Evolutionary conservation across 2,888 invertebrate species (phyloP).

Genomic region (Lasioglossum zephyrum): DNA sequence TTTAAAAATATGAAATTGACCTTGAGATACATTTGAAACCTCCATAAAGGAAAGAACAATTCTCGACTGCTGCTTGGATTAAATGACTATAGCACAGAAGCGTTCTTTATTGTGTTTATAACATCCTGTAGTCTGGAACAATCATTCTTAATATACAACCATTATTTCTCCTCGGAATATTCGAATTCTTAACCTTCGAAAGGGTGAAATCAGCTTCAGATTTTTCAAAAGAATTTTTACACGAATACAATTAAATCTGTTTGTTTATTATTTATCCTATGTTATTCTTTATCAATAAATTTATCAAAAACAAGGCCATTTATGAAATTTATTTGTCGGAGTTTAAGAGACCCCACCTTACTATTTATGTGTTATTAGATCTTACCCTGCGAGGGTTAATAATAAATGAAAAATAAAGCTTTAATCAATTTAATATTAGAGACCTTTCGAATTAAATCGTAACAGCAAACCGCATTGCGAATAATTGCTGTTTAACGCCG

Average conservation of each 20-base stretch:
- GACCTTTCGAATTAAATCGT: not conserved
- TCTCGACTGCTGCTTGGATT: not conserved
- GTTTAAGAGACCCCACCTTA: no score
- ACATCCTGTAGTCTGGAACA: not conserved
- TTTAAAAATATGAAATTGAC: not conserved
- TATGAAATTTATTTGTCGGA: no score
- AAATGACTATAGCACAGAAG: not conserved
- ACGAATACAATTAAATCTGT: no score
- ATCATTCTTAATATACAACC: not conserved
- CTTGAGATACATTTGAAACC: slow-evolving; percentile 7
- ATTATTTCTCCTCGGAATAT: not conserved
- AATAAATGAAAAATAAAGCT: not conserved
- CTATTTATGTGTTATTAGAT: no score
- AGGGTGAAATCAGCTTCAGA: no score
- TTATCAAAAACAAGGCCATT: no score
- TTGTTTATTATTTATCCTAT: no score
- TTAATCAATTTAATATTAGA: not conserved
- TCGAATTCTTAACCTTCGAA: not conserved
- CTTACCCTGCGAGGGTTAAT: not conserved
- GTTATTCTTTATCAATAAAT: no score
- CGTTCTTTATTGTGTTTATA: not conserved
- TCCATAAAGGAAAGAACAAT: not conserved
- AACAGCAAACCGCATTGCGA: not conserved
- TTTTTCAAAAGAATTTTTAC: no score
- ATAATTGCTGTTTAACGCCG: not conserved